Evolutionary conservation across 2,888 invertebrate genomes (phyloP).

Genomic region (Cataglyphis rosenhaueri): DNA sequence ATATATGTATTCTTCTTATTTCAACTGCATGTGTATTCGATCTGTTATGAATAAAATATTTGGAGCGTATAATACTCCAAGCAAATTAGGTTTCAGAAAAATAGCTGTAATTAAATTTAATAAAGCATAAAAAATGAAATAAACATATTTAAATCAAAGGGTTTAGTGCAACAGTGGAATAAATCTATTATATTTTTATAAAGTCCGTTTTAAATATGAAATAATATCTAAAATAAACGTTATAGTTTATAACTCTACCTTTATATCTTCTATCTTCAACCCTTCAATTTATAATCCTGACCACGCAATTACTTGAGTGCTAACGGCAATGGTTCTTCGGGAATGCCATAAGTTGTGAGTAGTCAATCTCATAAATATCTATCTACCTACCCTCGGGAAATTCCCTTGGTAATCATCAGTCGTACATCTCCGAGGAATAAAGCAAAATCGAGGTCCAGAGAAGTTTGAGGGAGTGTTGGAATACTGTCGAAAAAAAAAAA

Average conservation of each 20-base stretch:
- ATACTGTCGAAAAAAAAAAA: background rate
- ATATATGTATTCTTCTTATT: conserved; percentile 5
- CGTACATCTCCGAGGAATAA: conserved; percentile 59
- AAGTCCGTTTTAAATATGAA: background rate
- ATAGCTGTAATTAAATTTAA: conserved; percentile 14
- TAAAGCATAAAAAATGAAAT: conserved; percentile 19
- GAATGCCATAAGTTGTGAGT: background rate
- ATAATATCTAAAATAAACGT: background rate
- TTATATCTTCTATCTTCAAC: background rate
- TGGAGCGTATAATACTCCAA: conserved; percentile 26
- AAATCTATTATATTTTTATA: background rate
- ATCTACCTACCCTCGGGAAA: conserved; percentile 69
- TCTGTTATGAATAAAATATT: conserved; percentile 4
- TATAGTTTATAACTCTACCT: background rate
- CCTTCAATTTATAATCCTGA: conserved; percentile 4
- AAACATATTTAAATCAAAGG: background rate
- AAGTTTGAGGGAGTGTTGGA: conserved; percentile 2
- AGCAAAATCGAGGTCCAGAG: background rate
- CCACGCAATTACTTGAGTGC: background rate
- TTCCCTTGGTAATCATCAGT: conserved; percentile 55
- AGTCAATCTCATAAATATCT: conserved; percentile 41
- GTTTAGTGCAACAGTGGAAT: background rate
- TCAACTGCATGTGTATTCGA: background rate
- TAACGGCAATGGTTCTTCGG: conserved; percentile 5
- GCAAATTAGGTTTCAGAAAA: conserved; percentile 27